Base-by-base conservation (phyloP, 2,797 vertebrate genomes). In the Australoheros facetus region DNA sequence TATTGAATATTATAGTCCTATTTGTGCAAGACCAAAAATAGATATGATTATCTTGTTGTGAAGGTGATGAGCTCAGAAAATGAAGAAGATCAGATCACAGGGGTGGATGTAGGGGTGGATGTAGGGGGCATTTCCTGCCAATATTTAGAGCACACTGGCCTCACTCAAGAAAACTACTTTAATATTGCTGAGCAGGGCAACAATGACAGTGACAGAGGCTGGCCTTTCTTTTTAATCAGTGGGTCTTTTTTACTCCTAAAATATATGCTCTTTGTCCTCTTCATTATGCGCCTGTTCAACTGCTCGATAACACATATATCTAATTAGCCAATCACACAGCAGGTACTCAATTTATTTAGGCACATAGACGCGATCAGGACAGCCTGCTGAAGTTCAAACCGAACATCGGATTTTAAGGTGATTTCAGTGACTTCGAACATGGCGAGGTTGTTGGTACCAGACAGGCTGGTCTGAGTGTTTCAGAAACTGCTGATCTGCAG, bases 311-410 rank as follows among this genome's bases (percentile, higher is more conserved):
- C n/a, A 26, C n/a, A 64, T 42, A 10, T 5, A 64, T 64, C 37
- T 42, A 26, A 42, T 64, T 3, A 64, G 60, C 1, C 60, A 42
- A 26, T 64, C 60, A 2, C 60, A 64, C 1, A 0, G 21, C 3
- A 45, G 0, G 13, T 11, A 10, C 21, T 45, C 21, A 4, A 8
- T 11, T 21, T 4, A 39, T 45, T 64, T 26, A 23, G 60, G 0
- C 21, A 6, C 10, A 37, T 17, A 17, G 37, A 64, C 0, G 9
- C 1, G 21, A 10, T 45, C 1, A 0, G 10, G 23, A 42, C 7
- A 26, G 26, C 60, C 23, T 1, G 28, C 56, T 58, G 34, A 23
- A 62, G 59, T 39, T 42, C 37, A 17, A 1, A 42, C 37, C 5
- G 7, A 64, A 21, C 60, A 64, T 64, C 60, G 26, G 21, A 64